phyloP scores from a whole-genome alignment of 2,797 vertebrate species.

The Brachyrhaphis roseni region DNA sequence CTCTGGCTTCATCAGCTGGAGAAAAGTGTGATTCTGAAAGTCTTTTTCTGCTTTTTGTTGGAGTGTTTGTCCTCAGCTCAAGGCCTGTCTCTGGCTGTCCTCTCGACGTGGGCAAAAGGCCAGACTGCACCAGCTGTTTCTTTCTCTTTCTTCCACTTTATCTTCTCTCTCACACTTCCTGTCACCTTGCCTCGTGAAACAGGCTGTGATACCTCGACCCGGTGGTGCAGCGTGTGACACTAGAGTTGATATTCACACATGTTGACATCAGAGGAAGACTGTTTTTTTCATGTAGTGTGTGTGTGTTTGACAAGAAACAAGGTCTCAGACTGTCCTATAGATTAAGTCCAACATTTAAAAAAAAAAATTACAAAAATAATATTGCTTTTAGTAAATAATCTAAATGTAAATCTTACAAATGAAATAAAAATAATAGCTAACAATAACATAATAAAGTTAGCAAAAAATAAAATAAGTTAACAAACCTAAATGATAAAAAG shows the following conservation, averaged over 20 bases:
- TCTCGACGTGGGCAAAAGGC: constrained; percentile 47
- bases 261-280: constrained; percentile 29
- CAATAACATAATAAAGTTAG: background rate
- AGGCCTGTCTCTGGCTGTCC: constrained; percentile 53
- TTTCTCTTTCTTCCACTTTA: constrained; percentile 55
- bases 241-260: constrained; percentile 46
- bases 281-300: background rate
- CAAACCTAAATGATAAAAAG: background rate
- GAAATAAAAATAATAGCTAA: background rate
- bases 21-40: constrained; percentile 37
- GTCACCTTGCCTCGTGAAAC: constrained; percentile 44
- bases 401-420: background rate
- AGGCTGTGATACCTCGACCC: constrained; percentile 40
- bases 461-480: background rate
- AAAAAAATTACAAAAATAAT: background rate
- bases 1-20: constrained; percentile 12
- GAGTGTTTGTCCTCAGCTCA: constrained; percentile 38
- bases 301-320: constrained; percentile 17
- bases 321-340: constrained; percentile 37
- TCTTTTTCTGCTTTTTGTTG: constrained; percentile 17
- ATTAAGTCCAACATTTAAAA: constrained; percentile 7
- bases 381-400: background rate
- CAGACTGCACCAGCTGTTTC: constrained; percentile 70
- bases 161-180: constrained; percentile 48
- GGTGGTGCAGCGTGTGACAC: constrained; percentile 49